phyloP scores from a whole-genome alignment of 2,888 invertebrate genomes.

The Linyphia triangularis region DNA sequence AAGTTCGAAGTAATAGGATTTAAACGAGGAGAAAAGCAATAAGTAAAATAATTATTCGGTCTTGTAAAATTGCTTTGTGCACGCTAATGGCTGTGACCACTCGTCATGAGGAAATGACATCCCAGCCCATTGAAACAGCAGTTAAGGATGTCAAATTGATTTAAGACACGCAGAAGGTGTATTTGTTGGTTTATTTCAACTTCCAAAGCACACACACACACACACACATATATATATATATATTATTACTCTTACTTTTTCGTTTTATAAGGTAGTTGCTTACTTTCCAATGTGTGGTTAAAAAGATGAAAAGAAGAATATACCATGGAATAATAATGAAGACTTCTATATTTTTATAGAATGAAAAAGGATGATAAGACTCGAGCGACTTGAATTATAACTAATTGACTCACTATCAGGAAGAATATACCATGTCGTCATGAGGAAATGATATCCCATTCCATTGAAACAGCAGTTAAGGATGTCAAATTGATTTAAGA shows the following conservation, averaged over 20 bases:
- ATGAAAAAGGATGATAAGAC: too few species aligned
- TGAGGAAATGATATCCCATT: conserved; percentile 1
- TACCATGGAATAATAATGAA: too few species aligned
- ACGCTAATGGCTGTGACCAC: conserved; percentile 16
- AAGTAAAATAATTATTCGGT: background rate
- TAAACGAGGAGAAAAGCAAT: background rate
- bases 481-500: background rate
- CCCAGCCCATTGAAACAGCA: background rate
- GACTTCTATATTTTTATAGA: too few species aligned
- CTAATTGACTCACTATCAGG: too few species aligned
- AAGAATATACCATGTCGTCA: too few species aligned
- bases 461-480: background rate
- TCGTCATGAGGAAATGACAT: conserved; percentile 1
- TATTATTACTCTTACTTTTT: too few species aligned
- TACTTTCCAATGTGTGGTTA: too few species aligned
- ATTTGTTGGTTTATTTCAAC: background rate
- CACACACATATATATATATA: too few species aligned
- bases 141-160: background rate
- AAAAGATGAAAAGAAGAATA: too few species aligned
- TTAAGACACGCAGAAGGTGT: background rate
- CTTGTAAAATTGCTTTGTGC: conserved; percentile 7
- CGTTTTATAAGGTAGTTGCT: too few species aligned
- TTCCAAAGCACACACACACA: background rate
- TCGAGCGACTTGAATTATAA: too few species aligned
- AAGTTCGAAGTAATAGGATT: background rate